Evolutionary conservation across 1,140 invertebrate genomes (phyloP), one percentile per base, ranked within the genome.

Genomic region (Tenebrio molitor): DNA sequence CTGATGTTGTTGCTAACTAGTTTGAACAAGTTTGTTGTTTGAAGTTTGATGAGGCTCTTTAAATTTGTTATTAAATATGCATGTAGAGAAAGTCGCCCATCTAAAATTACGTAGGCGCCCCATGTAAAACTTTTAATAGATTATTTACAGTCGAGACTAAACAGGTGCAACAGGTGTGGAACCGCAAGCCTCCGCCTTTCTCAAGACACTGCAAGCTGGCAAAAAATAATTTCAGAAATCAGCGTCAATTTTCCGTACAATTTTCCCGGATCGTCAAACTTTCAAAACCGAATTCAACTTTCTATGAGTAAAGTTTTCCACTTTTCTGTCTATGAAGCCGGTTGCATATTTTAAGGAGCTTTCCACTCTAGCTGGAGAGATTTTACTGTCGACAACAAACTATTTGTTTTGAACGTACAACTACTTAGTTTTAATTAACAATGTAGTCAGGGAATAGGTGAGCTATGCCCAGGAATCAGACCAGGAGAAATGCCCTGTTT

Each of bases 151-250:
- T 34, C 5, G 8, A 15, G 15, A 42, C 36, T 66, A 66, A 58
- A 66, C 64, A 66, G 36, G 64, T 66, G 64, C 64, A 66, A 66
- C 64, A 66, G 64, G 64, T 66, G 64, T 42, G 44, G 17, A 14
- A n/a, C 17, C 17, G 19, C 36, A 44, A 15, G 50, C 10, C 21
- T 25, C 36, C 12, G n/a, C n/a, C n/a, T n/a, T 29, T 58, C 23
- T 50, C 8, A 50, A 29, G 50, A 29, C 21, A 23, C 1, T 10
- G 19, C 19, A 58, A 14, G 23, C 15, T n/a, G 7, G 50, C 50
- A 58, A 58, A 58, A 58, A 58, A 58, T 58, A n/a, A 23, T 53
- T 53, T 53, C 21, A 29, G 50, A 29, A 58, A 58, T 58, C 50
- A 58, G 23, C 23, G 50, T 3, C 3, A 58, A 58, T 58, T 58